Conservation (phyloP, 2,797 vertebrate species). For the Nyctalus aviator region DNA sequence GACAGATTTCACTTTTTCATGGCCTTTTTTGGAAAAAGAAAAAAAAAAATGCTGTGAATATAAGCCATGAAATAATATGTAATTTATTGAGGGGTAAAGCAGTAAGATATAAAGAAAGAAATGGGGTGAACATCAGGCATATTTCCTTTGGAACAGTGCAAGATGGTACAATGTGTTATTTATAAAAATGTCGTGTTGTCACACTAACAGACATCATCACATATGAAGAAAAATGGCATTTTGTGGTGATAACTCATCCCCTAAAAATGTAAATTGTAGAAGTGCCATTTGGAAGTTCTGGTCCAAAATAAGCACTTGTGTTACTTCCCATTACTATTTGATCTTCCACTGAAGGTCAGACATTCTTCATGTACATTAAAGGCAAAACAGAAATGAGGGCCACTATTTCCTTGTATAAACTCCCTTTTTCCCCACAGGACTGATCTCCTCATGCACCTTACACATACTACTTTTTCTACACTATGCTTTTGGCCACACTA, state of each 20-base stretch:
- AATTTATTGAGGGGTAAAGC: not conserved
- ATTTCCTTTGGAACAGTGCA: constrained; percentile 27
- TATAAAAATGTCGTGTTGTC: constrained; percentile 70
- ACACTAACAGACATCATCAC: constrained; percentile 56
- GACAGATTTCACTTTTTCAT: not conserved
- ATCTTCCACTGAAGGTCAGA: constrained; percentile 38
- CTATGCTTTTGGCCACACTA: not conserved
- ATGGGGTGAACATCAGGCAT: not conserved
- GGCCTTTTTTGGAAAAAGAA: not conserved
- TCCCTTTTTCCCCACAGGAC: not conserved
- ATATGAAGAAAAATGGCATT: constrained; percentile 63
- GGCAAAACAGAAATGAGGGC: not conserved
- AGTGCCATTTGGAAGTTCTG: constrained; percentile 61
- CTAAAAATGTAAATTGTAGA: constrained; percentile 61
- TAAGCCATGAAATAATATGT: not conserved
- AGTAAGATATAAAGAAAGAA: not conserved
- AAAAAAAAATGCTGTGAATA: not conserved
- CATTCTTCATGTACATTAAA: not conserved
- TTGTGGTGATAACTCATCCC: constrained; percentile 62
- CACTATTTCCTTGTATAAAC: not conserved
- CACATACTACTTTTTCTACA: not conserved
- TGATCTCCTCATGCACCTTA: not conserved
- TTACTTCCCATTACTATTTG: constrained; percentile 18
- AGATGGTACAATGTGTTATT: constrained; percentile 43
- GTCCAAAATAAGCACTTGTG: constrained; percentile 61